phyloP scores from a whole-genome alignment of 2,888 invertebrate genomes.

The Trachelus iudaicus region DNA sequence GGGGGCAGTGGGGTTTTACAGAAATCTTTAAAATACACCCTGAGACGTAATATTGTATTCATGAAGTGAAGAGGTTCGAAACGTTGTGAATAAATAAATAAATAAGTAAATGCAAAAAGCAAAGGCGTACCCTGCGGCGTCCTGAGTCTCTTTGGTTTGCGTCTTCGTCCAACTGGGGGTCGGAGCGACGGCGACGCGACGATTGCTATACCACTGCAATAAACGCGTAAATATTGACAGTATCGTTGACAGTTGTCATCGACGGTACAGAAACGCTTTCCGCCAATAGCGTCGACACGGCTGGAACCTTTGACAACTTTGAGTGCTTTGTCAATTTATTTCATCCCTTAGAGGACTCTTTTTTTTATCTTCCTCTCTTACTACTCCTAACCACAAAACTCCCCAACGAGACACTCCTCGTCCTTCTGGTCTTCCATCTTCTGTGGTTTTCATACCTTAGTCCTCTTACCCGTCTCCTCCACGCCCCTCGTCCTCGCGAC shows the following conservation, averaged over 20 bases:
- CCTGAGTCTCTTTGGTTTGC: neutral
- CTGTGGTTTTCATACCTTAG: neutral
- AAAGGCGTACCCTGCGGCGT: conserved; percentile 4
- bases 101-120: conserved; percentile 27
- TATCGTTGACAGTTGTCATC: neutral
- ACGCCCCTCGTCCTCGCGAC: neutral
- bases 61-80: conserved; percentile 50
- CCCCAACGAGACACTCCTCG: neutral
- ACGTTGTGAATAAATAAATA: conserved; percentile 56
- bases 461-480: neutral
- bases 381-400: neutral
- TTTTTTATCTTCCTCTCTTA: conserved; percentile 27
- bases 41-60: conserved; percentile 48
- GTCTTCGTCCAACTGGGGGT: neutral
- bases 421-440: neutral
- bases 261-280: neutral
- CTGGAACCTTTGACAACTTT: conserved; percentile 59
- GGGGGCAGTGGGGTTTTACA: neutral
- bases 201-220: neutral
- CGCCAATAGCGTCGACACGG: conserved; percentile 17
- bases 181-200: neutral
- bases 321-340: conserved; percentile 64
- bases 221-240: neutral
- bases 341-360: conserved; percentile 54
- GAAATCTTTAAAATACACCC: conserved; percentile 18